Base-by-base conservation (phyloP, 2,888 invertebrate genomes). In the Pimpla rufipes region DNA sequence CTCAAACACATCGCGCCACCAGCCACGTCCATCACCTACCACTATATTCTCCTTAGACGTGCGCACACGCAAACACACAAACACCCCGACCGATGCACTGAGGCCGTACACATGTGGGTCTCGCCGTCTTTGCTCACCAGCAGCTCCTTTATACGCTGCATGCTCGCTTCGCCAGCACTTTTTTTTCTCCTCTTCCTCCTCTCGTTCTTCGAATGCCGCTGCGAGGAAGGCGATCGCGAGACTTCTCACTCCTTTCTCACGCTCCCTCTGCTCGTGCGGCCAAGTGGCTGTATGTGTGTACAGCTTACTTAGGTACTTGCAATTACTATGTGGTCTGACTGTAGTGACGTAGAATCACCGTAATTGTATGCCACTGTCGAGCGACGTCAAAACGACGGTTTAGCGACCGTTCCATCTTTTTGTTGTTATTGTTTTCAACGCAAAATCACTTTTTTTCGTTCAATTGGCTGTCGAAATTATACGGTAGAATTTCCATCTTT, bases 181-280 rank as follows among this genome's bases (percentile, higher is more conserved):
- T 55, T 79, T 76, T 29, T 57, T 23, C 40, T 35, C 11, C 55
- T 40, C 75, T 68, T 80, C 47, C 47, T 84, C 71, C 78, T 85
- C 79, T 81, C 85, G 82, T 84, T 84, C 81, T 59, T 83, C 84
- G 81, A 81, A 81, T 67, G 70, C 66, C 66, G 71, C 29, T 52
- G 64, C 45, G 47, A 62, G 68, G 47, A 59, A 67, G 66, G 66
- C 71, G 55, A 66, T 71, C 42, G 42, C 55, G 87, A 83, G 81
- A 83, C 78, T 87, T 85, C 84, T 85, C 78, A 85, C 85, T 88
- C 86, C 88, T 89, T 90, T 90, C 89, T 89, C 90, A 90, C 89
- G 90, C 87, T 89, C 86, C 74, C 86, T 80, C 8, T 10, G 37
- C 16, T 16, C 37, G 37, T 37, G 16, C 64, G 18, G 62, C 62